Conservation (phyloP, 2,888 invertebrate species). For the Hemithea aestivaria region DNA sequence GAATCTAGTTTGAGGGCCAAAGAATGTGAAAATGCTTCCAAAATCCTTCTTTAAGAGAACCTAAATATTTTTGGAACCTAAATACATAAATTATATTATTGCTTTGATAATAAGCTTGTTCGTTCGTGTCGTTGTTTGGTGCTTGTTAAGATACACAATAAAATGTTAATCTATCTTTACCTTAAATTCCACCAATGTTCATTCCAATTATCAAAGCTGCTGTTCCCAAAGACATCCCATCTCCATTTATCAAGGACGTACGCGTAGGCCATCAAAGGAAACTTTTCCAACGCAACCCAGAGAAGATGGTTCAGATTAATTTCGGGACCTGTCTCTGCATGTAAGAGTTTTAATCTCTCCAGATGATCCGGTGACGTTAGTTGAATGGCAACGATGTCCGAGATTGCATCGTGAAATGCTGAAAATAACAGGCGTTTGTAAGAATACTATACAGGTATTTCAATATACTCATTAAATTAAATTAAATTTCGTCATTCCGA, state of each 20-base stretch:
- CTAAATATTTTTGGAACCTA: no score
- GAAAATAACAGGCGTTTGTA: constrained; percentile 22
- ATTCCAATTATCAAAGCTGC: constrained; percentile 58
- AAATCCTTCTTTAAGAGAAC: no score
- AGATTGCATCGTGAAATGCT: constrained; percentile 83
- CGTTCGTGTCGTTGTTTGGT: no score
- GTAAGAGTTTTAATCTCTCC: constrained; percentile 58
- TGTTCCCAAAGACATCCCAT: constrained; percentile 65
- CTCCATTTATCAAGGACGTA: constrained; percentile 69
- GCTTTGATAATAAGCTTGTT: no score
- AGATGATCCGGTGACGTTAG: constrained; percentile 75
- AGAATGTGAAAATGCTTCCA: no score
- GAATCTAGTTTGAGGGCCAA: no score
- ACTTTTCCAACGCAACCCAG: constrained; percentile 65
- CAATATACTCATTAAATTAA: no score
- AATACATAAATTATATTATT: no score
- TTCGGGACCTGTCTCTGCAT: constrained; percentile 53
- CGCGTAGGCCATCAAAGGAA: constrained; percentile 68
- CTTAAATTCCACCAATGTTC: constrained; percentile 70
- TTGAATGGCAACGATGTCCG: constrained; percentile 80
- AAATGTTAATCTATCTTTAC: constrained; percentile 28
- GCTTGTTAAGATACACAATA: no score
- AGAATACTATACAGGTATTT: no score
- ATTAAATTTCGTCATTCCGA: no score
- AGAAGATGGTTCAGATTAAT: constrained; percentile 61